These are phyloP conservation scores for Aphodius sticticus DNA, from an alignment of 2,888 invertebrate species.

Conservation along the genomic window DNA sequence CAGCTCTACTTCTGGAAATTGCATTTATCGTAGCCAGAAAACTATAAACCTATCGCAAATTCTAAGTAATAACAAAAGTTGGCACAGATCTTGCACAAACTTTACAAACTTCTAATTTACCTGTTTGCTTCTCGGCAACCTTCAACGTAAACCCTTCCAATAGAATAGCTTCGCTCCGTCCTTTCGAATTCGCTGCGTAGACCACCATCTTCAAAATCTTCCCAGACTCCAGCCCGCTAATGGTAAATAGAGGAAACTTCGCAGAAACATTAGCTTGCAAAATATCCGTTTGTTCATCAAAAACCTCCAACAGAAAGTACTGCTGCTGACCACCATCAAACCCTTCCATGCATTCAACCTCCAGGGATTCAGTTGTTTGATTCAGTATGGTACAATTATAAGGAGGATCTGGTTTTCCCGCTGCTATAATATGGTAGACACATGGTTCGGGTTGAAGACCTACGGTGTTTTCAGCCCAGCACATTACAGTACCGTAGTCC, in stretches of 20 bases:
- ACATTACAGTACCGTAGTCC: conserved; percentile 80
- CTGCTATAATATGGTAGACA: conserved; percentile 76
- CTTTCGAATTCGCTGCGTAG: conserved; percentile 85
- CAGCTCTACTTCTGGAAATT: no score
- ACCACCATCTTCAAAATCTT: conserved; percentile 79
- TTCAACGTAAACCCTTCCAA: conserved; percentile 79
- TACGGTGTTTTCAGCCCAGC: conserved; percentile 75
- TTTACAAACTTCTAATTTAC: conserved; percentile 58
- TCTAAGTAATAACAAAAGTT: no score
- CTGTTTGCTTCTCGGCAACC: conserved; percentile 79
- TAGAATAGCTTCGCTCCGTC: conserved; percentile 76
- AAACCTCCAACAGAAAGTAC: conserved; percentile 76
- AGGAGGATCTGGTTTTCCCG: conserved; percentile 80
- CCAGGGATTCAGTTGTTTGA: conserved; percentile 79
- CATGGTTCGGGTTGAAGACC: conserved; percentile 79
- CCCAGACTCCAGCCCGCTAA: conserved; percentile 80
- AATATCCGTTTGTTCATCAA: conserved; percentile 70
- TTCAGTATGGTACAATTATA: conserved; percentile 80
- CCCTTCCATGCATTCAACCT: conserved; percentile 75
- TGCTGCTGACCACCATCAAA: conserved; percentile 84
- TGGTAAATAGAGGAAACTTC: conserved; percentile 76
- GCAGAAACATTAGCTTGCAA: conserved; percentile 75
- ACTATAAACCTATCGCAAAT: not conserved
- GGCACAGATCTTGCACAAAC: not conserved
- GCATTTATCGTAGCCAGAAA: no score